Percentiles rank a stretch among this genome's conserved stretches.
Evolutionary conservation across 2,888 invertebrate genomes (phyloP).

Genomic region (Branchellion lobata): DNA sequence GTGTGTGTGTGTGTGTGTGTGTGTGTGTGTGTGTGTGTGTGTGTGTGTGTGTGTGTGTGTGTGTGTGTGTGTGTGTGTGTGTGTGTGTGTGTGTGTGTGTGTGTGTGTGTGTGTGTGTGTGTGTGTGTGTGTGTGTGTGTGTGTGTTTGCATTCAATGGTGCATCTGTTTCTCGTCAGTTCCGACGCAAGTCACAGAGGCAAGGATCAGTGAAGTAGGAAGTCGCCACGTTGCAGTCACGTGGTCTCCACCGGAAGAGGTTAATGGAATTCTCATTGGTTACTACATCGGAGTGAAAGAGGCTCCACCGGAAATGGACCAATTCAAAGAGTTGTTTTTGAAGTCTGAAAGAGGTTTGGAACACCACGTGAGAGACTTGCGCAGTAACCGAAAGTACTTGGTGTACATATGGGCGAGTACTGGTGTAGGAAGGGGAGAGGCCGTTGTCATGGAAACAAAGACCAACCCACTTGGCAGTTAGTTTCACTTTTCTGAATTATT

Average conservation of each 20-base stretch:
- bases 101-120: too few relatives aligned
- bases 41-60: too few relatives aligned
- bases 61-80: too few relatives aligned
- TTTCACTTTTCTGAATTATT: too few relatives aligned
- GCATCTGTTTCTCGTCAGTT: too few relatives aligned
- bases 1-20: slow-evolving; percentile 24
- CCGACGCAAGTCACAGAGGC: slow-evolving; percentile 46
- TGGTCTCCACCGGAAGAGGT: slow-evolving; percentile 89
- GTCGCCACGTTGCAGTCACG: slow-evolving; percentile 62
- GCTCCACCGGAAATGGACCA: slow-evolving; percentile 53
- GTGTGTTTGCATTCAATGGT: too few relatives aligned
- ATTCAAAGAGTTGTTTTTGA: neutral
- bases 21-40: slow-evolving; percentile 14
- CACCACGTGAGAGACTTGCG: neutral
- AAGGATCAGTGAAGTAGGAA: slow-evolving; percentile 53
- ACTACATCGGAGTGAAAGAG: slow-evolving; percentile 82
- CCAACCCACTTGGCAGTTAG: slow-evolving; percentile 32
- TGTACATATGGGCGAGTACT: slow-evolving; percentile 47
- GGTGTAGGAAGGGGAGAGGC: slow-evolving; percentile 40
- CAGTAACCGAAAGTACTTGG: slow-evolving; percentile 22
- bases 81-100: too few relatives aligned
- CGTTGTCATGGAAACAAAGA: slow-evolving; percentile 34
- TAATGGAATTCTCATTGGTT: slow-evolving; percentile 88
- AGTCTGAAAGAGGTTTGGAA: neutral
- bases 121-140: too few relatives aligned